phyloP scores from a whole-genome alignment of 1,140 invertebrate species.

The Drosophila murphyi region DNA sequence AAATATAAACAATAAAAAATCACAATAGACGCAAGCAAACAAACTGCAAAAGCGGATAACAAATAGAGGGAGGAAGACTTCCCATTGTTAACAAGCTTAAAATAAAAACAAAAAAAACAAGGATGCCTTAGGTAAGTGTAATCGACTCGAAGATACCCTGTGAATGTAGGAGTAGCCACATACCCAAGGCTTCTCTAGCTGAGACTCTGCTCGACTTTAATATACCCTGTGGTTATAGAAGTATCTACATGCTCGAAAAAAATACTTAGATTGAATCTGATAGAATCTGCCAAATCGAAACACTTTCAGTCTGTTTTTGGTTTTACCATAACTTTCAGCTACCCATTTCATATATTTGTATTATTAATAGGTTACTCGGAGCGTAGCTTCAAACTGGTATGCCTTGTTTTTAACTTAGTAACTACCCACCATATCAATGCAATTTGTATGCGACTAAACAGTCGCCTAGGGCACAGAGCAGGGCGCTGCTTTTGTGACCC shows the following conservation, averaged over 20 bases:
- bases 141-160: neutral
- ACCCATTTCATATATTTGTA: too few species aligned
- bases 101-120: slow-evolving; percentile 1
- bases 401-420: neutral
- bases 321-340: too few species aligned
- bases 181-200: neutral
- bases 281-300: too few species aligned
- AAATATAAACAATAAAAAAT: slow-evolving; percentile 59
- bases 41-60: slow-evolving; percentile 48
- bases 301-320: too few species aligned
- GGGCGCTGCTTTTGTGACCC: slow-evolving; percentile 26
- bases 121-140: too few species aligned
- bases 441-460: slow-evolving; percentile 31
- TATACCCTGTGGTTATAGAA: neutral
- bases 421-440: slow-evolving; percentile 24
- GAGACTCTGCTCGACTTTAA: neutral
- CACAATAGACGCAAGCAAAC: slow-evolving; percentile 39
- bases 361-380: neutral
- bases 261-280: too few species aligned
- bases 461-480: slow-evolving; percentile 20
- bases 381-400: neutral
- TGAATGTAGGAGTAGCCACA: too few species aligned
- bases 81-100: slow-evolving; percentile 59
- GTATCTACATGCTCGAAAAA: too few species aligned
- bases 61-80: slow-evolving; percentile 21